Percentiles rank a stretch among this genome's conserved stretches.
These are phyloP conservation scores for Trialeurodes vaporariorum DNA, from an alignment of 1,140 invertebrate species.

Conservation along the genomic window DNA sequence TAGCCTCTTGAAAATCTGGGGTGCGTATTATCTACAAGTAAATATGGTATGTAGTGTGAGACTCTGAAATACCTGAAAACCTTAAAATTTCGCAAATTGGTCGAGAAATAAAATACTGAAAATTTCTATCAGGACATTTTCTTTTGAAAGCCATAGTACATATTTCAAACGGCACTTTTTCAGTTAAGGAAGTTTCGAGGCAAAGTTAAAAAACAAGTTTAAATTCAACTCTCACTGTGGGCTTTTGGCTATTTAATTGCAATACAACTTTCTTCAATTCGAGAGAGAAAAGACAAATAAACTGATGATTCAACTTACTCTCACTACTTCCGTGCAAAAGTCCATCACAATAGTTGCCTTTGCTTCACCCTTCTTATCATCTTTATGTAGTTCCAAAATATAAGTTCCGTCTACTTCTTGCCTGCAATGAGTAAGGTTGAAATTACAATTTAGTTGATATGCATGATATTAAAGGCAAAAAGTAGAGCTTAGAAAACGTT, in stretches of 20 bases:
- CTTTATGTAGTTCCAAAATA: conserved; percentile 82
- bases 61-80: too few species aligned
- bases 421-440: conserved; percentile 32
- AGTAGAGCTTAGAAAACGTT: conserved; percentile 1
- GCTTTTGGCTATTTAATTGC: too few species aligned
- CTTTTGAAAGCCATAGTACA: too few species aligned
- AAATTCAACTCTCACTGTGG: too few species aligned
- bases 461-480: neutral
- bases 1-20: too few species aligned
- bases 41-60: neutral
- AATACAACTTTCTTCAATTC: neutral
- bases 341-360: conserved; percentile 89
- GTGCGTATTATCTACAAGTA: too few species aligned
- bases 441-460: neutral
- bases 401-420: conserved; percentile 84
- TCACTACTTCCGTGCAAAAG: conserved; percentile 76
- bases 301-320: too few species aligned
- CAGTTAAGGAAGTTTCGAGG: neutral
- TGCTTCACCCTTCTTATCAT: conserved; percentile 78
- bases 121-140: too few species aligned
- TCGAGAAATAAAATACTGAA: too few species aligned
- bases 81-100: too few species aligned
- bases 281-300: neutral
- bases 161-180: too few species aligned
- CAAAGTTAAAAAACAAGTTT: too few species aligned